Evolutionary conservation across 2,113 vertebrate species (phyloP).

Genomic region (Eulemur macaco): DNA sequence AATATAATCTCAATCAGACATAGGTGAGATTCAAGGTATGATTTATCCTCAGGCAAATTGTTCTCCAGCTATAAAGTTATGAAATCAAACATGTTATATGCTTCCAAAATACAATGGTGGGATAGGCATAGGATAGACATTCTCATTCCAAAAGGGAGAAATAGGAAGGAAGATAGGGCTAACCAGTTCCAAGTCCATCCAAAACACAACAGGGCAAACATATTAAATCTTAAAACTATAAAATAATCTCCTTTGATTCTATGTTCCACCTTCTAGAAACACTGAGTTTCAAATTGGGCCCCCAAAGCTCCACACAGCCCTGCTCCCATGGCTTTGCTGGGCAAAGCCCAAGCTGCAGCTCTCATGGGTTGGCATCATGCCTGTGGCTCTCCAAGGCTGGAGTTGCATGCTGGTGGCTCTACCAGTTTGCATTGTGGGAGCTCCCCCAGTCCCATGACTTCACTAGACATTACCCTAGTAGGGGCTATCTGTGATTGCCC

Average conservation of each 20-base stretch:
- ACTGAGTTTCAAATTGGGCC: rapidly evolving
- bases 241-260: neutral
- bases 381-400: neutral
- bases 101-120: neutral
- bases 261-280: neutral
- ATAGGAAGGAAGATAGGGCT: neutral
- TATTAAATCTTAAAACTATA: neutral
- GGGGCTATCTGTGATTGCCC: no score
- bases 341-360: rapidly evolving
- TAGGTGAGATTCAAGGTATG: rapidly evolving
- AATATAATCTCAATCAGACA: neutral
- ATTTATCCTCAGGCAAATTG: neutral
- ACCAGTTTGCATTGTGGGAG: neutral
- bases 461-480: neutral
- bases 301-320: rapidly evolving
- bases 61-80: neutral
- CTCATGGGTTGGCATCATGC: no score
- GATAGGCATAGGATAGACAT: neutral
- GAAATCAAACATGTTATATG: neutral
- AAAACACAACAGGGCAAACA: neutral
- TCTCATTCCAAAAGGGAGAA: neutral
- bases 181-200: neutral
- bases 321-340: rapidly evolving
- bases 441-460: rapidly evolving
- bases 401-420: neutral